A percentile compares a stretch with the other conserved stretches of the same genome.
Evolutionary conservation across 2,113 vertebrate species (phyloP).

Genomic region (Oxyruncus cristatus): DNA sequence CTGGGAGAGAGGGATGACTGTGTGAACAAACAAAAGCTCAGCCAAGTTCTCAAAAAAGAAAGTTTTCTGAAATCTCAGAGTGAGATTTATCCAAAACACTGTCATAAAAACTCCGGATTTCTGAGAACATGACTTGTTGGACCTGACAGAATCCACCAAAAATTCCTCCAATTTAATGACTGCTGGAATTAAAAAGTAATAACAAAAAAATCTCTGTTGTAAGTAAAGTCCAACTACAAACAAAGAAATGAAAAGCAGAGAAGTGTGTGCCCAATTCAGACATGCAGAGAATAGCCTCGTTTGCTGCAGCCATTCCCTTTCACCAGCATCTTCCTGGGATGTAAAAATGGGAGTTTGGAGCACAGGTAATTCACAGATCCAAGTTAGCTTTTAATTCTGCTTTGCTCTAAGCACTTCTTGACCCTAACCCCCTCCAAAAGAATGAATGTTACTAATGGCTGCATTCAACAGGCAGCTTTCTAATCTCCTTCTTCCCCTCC

Average conservation of each 20-base stretch:
- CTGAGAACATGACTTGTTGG: neutral
- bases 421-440: neutral
- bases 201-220: neutral
- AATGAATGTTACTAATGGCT: neutral
- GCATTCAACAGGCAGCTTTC: neutral
- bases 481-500: neutral
- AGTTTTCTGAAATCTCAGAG: neutral
- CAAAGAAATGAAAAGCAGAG: neutral
- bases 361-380: neutral
- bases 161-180: neutral
- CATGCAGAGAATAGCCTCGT: accelerated
- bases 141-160: neutral
- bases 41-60: neutral
- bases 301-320: neutral
- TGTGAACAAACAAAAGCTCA: neutral
- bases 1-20: neutral
- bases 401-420: neutral
- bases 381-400: neutral
- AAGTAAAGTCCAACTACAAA: neutral
- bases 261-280: neutral
- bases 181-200: neutral
- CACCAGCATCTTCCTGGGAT: neutral
- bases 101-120: neutral
- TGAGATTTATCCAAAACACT: neutral
- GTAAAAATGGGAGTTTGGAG: neutral